Conservation (phyloP, 2,113 vertebrate genomes). For the Eretmochelys imbricata region DNA sequence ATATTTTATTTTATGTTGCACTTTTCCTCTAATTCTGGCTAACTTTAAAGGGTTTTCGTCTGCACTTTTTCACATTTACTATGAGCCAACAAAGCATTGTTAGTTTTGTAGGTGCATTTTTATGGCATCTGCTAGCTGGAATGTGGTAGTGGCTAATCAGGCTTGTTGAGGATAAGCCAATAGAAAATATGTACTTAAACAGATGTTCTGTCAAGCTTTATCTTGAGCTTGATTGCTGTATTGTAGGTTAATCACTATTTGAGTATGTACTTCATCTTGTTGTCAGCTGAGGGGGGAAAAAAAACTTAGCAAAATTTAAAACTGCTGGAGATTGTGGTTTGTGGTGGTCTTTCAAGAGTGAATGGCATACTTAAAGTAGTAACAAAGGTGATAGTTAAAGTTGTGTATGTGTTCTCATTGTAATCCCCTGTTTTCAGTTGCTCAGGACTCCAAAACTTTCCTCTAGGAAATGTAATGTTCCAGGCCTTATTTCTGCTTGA, state of each 20-base stretch:
- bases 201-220: not conserved
- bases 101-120: not conserved
- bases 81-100: accelerated
- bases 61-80: not conserved
- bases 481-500: not conserved
- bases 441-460: accelerated
- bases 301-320: not conserved
- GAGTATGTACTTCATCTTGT: not conserved
- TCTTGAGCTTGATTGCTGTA: not conserved
- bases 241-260: not conserved
- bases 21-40: not conserved
- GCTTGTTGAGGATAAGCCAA: not conserved
- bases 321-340: accelerated
- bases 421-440: not conserved
- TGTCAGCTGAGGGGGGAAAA: not conserved
- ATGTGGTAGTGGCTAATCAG: not conserved
- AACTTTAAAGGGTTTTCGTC: not conserved
- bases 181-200: not conserved
- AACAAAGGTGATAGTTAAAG: not conserved
- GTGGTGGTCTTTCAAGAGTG: not conserved
- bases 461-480: not conserved
- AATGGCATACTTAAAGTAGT: not conserved
- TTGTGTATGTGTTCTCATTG: not conserved
- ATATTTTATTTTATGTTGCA: not conserved
- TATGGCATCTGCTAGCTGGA: not conserved